Percentiles rank a stretch among this genome's conserved stretches.
These are phyloP conservation scores for Parazoanthus swiftii DNA, from an alignment of 92 coral and sea anemone genomes.

Conservation along the genomic window DNA sequence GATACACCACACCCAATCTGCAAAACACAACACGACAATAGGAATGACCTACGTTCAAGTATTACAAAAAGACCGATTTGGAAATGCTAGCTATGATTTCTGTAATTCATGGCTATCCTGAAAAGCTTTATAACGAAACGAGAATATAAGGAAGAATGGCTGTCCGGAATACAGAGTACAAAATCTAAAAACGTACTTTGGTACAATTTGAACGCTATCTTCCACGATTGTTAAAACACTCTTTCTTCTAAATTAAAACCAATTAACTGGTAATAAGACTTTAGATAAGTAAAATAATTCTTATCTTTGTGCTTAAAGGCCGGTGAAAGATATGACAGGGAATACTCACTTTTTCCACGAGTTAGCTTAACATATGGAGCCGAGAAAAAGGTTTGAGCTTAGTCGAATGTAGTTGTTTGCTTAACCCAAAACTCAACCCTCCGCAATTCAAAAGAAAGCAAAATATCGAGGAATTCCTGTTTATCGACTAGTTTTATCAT, in stretches of 20 bases:
- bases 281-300: not conserved
- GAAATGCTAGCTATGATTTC: not conserved
- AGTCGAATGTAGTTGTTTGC: conserved; percentile 13
- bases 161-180: not conserved
- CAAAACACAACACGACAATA: not conserved
- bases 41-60: not conserved
- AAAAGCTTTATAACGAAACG: not conserved
- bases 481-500: conserved; percentile 25
- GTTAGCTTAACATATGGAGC: not conserved
- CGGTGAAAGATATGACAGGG: not conserved
- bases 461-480: conserved; percentile 1
- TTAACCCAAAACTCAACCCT: not conserved
- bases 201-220: not conserved
- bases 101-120: not conserved
- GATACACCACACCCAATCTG: not conserved
- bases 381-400: not conserved
- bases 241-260: not conserved
- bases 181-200: not conserved
- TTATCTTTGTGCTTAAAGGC: not conserved
- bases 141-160: not conserved
- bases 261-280: not conserved
- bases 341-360: conserved; percentile 21
- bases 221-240: not conserved
- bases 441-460: not conserved
- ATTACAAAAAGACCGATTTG: not conserved